phyloP scores from a whole-genome alignment of 2,113 vertebrate genomes.

The Eleginops maclovinus region DNA sequence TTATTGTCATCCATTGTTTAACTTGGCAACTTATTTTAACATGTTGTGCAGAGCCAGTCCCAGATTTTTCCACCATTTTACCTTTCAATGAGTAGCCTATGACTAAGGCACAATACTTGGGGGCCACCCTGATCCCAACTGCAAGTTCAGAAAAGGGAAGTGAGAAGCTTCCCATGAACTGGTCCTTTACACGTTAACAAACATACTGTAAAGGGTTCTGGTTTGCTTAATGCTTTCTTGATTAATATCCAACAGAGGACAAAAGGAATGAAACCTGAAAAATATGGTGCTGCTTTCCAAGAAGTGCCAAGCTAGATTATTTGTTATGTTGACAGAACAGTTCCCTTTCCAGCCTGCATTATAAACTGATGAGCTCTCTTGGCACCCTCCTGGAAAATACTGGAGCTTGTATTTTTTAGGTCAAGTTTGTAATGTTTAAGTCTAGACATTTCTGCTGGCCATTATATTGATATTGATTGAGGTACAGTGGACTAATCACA shows the following conservation, averaged over 20 bases:
- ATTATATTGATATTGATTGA: background rate
- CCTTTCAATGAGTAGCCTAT: background rate
- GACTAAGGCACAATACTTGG: background rate
- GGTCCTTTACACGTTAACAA: background rate
- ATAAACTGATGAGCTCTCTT: background rate
- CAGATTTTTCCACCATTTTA: background rate
- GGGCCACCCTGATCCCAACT: background rate
- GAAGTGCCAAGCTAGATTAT: background rate
- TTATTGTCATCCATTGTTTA: too few species aligned
- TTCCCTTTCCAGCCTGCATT: constrained; percentile 14
- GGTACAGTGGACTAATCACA: background rate
- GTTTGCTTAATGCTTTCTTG: background rate
- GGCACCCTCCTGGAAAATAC: background rate
- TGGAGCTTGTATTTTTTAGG: background rate
- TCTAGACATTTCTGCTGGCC: background rate
- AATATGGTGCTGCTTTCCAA: background rate
- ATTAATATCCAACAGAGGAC: background rate
- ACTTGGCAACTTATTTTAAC: background rate
- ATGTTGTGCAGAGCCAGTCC: background rate
- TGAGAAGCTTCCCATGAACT: too few species aligned
- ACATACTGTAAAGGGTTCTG: background rate
- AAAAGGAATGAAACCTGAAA: background rate
- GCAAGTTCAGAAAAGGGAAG: background rate
- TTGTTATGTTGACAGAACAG: constrained; percentile 26
- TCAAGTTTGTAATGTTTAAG: background rate